Evolutionary conservation across 2,797 vertebrate species (phyloP), one percentile per base, ranked within the genome.

Genomic region (Peromyscus eremicus): DNA sequence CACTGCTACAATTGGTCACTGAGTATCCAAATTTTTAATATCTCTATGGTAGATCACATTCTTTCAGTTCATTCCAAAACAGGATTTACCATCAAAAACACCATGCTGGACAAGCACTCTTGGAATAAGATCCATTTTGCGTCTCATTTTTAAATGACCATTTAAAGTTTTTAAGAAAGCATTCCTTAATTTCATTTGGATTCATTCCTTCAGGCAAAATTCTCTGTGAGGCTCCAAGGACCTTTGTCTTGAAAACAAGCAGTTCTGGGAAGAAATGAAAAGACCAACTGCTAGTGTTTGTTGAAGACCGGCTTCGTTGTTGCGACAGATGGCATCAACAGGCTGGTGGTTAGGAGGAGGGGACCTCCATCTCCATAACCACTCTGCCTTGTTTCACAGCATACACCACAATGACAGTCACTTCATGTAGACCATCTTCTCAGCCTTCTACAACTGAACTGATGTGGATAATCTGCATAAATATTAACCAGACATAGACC

Each of bases 231-330:
- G 43, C 73, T 91, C 40, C 62, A 90, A 76, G 52, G 75, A 88
- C 64, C 64, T 96, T 60, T 81, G 89, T 95, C 27, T 94, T 62
- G 83, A 68, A 88, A 94, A 55, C 43, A 55, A 96, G 62, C 40
- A 73, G 29, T 94, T 98, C 75, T 81, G 86, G 87, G 84, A 97
- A 97, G 71, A 64, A 32, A 68, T 43, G 94, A 95, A 96, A 89
- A 97, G 95, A 96, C 93, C 37, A 43, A 76, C 91, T 93, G 93
- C 80, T 64, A 92, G 88, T 95, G 95, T 97, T 97, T 98, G 93
- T 83, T 97, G 95, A 97, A 96, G 96, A 37, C 43, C 21, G 95
- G 92, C 90, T 96, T 92, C 85, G 87, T 91, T 96, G 85, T 95
- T 97, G 70, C 68, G 94, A 89, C 96, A 98, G 94, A 92, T 97